Evolutionary conservation across 2,797 vertebrate species (phyloP), one percentile per base, ranked within the genome.

Genomic region (Rachycentron canadum): DNA sequence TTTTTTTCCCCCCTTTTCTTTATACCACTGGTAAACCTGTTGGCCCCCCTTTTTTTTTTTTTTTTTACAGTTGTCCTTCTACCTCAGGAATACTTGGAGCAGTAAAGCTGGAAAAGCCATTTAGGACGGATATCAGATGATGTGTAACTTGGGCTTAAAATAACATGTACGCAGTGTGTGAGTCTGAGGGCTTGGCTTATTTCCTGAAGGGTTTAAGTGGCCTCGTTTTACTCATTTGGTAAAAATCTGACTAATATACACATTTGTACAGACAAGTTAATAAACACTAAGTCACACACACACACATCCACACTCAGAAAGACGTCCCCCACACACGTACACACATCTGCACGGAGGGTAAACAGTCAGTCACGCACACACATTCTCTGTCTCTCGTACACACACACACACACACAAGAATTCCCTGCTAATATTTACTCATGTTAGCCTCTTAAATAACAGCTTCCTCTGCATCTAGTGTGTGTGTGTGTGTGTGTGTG

Each of bases 41-140:
- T 76, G 85, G 71, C 85, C 81, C 70, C 79, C 32, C 32, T 14
- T 17, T 17, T 43, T 17, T 17, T 17, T 19, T 43, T 45, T 45
- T 45, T 80, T 58, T 83, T 78, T 25, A 82, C 83, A 28, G 56
- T 78, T 57, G 73, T 86, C 85, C 77, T 73, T 83, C 86, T 72
- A 56, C 77, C 78, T 76, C 76, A 23, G 76, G 76, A 62, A 53
- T 36, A 67, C 81, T 79, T 32, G 41, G 60, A 81, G 81, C 85
- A 55, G 64, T 36, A 65, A 53, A 67, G 70, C 91, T 89, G 90
- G 86, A 90, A 89, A 91, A 91, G 82, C 70, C 85, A 91, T 91
- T 87, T 81, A 78, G 86, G 77, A 84, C 23, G 76, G 76, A 82
- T 87, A 89, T 89, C 85, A 78, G 86, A 85, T 87, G 86, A 86